Percentiles rank a stretch among this genome's conserved stretches.
These are phyloP conservation scores for Sarcophaga caerulescens DNA, from an alignment of 2,888 invertebrate genomes.

Conservation along the genomic window DNA sequence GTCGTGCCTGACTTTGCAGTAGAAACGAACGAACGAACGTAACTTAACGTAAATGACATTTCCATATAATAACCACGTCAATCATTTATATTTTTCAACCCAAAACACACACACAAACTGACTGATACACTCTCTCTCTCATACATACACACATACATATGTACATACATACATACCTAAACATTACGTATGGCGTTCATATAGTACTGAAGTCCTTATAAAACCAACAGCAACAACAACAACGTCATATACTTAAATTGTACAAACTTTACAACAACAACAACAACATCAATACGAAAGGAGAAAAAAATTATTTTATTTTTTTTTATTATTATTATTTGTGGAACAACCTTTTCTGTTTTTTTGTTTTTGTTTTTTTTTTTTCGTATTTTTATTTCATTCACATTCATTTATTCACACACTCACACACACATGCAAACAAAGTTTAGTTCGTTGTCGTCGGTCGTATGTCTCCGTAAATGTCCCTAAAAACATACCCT, in stretches of 20 bases:
- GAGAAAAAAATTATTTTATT: constrained; percentile 4
- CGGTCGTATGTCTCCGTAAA: background rate
- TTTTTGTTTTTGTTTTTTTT: background rate
- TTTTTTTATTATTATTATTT: constrained; percentile 19
- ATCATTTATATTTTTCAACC: constrained; percentile 59
- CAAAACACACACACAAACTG: background rate
- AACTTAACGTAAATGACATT: constrained; percentile 63
- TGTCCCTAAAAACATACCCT: background rate
- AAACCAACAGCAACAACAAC: constrained; percentile 27
- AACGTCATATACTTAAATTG: constrained; percentile 1
- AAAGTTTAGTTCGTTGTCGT: constrained; percentile 15
- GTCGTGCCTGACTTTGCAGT: constrained; percentile 35
- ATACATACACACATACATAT: constrained; percentile 1
- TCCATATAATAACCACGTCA: constrained; percentile 68
- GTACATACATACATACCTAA: background rate
- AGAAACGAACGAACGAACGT: background rate
- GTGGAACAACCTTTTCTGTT: constrained; percentile 44
- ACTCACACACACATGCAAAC: constrained; percentile 30
- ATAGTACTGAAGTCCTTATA: constrained; percentile 52
- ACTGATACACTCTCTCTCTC: background rate
- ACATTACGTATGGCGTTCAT: constrained; percentile 31
- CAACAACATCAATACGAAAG: background rate
- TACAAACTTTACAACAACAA: constrained; percentile 42
- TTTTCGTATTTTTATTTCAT: constrained; percentile 14
- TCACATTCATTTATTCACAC: background rate